phyloP scores from a whole-genome alignment of 37 sponge, comb jelly and placozoan species.

The Cladorhizidae sp. region DNA sequence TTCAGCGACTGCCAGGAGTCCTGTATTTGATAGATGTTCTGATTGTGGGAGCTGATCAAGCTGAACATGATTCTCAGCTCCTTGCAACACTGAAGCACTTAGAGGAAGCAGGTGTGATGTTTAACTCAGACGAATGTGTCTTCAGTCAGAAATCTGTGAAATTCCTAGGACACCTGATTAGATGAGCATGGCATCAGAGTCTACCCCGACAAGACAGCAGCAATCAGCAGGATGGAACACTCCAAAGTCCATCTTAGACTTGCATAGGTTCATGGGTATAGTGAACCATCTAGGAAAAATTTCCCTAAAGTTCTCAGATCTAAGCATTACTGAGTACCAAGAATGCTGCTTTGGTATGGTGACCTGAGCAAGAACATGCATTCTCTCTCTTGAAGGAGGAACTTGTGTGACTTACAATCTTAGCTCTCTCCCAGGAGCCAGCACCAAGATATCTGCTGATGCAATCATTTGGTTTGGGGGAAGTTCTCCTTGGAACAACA shows the following conservation, averaged over 20 bases:
- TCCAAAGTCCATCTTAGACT: slow-evolving; percentile 11
- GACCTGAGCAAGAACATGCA: slow-evolving; percentile 21
- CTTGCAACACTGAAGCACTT: slow-evolving; percentile 25
- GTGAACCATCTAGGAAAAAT: slow-evolving; percentile 52
- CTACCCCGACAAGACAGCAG: slow-evolving; percentile 42
- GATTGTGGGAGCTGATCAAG: too few relatives aligned
- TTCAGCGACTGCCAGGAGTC: too few relatives aligned
- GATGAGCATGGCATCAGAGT: slow-evolving; percentile 35
- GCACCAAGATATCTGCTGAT: slow-evolving; percentile 47
- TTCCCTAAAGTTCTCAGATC: slow-evolving; percentile 33
- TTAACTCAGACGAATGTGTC: slow-evolving; percentile 47
- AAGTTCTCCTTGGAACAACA: slow-evolving; percentile 24
- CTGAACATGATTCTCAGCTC: slow-evolving; percentile 41
- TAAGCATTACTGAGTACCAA: slow-evolving; percentile 40
- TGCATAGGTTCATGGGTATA: slow-evolving; percentile 57
- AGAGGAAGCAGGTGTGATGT: slow-evolving; percentile 25
- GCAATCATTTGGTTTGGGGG: slow-evolving; percentile 41
- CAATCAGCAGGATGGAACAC: slow-evolving; percentile 23
- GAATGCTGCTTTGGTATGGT: slow-evolving; percentile 34
- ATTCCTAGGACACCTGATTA: slow-evolving; percentile 51
- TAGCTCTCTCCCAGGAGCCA: slow-evolving; percentile 29
- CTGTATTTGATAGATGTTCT: too few relatives aligned
- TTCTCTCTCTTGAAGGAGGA: slow-evolving; percentile 31
- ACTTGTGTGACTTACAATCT: slow-evolving; percentile 20
- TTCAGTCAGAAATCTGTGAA: slow-evolving; percentile 17